phyloP scores from a whole-genome alignment of 2,113 vertebrate species.

The Oncorhynchus mykiss region DNA sequence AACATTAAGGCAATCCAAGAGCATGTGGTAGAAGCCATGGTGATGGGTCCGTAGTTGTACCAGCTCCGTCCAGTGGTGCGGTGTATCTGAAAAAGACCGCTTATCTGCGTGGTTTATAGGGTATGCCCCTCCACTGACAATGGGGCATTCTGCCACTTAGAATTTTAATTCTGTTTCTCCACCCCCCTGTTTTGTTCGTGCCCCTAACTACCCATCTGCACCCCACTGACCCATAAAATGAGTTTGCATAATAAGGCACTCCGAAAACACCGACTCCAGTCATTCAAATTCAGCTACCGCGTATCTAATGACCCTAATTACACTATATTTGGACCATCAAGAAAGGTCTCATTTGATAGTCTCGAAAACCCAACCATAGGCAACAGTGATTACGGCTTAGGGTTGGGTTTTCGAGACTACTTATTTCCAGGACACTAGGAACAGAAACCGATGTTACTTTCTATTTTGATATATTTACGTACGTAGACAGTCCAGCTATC shows the following conservation, averaged over 20 bases:
- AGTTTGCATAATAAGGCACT: slow-evolving; percentile 76
- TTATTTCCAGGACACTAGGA: not conserved
- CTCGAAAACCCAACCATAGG: slow-evolving; percentile 6
- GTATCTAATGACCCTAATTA: slow-evolving; percentile 75
- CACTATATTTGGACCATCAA: slow-evolving; percentile 58
- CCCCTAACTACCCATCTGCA: slow-evolving; percentile 60
- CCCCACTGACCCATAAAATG: slow-evolving; percentile 65
- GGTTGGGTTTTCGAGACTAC: too few relatives aligned
- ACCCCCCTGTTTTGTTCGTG: slow-evolving; percentile 70
- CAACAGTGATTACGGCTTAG: too few relatives aligned
- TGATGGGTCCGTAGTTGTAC: not conserved
- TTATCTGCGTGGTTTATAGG: slow-evolving; percentile 5
- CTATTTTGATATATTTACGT: not conserved
- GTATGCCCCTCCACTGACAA: slow-evolving; percentile 60
- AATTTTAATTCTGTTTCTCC: slow-evolving; percentile 66
- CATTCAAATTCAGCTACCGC: slow-evolving; percentile 69
- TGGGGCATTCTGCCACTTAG: slow-evolving; percentile 49
- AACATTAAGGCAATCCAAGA: slow-evolving; percentile 45
- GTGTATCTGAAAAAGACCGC: slow-evolving; percentile 1
- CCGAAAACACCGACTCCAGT: slow-evolving; percentile 48
- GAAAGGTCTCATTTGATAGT: slow-evolving; percentile 48
- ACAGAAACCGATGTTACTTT: slow-evolving; percentile 25
- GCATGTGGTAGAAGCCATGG: slow-evolving; percentile 42
- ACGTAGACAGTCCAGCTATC: not conserved
- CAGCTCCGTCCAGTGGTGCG: slow-evolving; percentile 6